phyloP scores from a whole-genome alignment of 2,888 invertebrate species.

The Tupiocoris notatus region DNA sequence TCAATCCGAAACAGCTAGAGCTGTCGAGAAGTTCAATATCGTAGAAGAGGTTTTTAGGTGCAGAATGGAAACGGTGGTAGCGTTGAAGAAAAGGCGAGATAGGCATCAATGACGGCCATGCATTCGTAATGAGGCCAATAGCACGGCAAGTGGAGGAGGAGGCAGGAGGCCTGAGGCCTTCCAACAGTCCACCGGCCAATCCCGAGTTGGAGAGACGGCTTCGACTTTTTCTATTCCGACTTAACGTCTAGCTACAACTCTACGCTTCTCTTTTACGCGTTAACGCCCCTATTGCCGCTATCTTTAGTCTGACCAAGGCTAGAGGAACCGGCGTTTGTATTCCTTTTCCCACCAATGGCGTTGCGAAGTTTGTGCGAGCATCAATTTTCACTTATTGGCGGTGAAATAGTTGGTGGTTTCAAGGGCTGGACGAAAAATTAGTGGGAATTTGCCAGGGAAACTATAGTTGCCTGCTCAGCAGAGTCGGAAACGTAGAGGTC shows the following conservation, averaged over 20 bases:
- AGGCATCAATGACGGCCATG: slow-evolving; percentile 38
- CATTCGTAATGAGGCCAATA: slow-evolving; percentile 34
- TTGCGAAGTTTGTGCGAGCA: no score
- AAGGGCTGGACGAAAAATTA: no score
- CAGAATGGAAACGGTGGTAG: not conserved
- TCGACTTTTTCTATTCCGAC: slow-evolving; percentile 21
- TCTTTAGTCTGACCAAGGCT: no score
- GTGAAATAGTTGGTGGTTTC: no score
- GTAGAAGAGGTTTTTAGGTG: not conserved
- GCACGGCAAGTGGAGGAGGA: not conserved
- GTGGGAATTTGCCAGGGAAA: no score
- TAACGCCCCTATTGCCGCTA: slow-evolving; percentile 19
- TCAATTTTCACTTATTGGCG: no score
- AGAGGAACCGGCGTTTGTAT: no score
- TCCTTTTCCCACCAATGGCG: no score
- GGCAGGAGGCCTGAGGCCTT: not conserved
- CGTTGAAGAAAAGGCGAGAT: not conserved
- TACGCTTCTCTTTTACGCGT: slow-evolving; percentile 24
- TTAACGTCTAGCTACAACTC: slow-evolving; percentile 15
- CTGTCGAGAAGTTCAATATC: not conserved
- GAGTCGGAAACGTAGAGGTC: no score
- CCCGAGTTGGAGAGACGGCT: slow-evolving; percentile 18
- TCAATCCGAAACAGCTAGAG: no score
- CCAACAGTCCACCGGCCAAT: slow-evolving; percentile 34
- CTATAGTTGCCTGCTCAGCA: no score